phyloP scores from a whole-genome alignment of 2,113 vertebrate genomes.

The Spilogale gracilis region DNA sequence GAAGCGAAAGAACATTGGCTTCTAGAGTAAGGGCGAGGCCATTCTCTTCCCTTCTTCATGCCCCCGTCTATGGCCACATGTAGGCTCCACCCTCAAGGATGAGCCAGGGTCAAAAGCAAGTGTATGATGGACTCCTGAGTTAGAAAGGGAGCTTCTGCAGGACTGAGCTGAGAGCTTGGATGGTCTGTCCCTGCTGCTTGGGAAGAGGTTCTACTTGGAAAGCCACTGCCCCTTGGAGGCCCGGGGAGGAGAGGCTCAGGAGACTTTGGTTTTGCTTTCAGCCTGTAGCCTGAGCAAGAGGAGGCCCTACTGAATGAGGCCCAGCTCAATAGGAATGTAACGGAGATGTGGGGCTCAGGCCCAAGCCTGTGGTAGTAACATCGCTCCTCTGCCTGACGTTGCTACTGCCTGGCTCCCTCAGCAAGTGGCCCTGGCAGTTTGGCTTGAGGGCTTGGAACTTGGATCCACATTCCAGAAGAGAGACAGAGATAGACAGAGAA shows the following conservation, averaged over 20 bases:
- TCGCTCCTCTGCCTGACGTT: background rate
- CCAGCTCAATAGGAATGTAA: background rate
- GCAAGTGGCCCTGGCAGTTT: background rate
- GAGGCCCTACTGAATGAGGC: too few relatives aligned
- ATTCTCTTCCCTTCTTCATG: background rate
- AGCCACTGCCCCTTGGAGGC: background rate
- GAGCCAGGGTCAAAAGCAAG: background rate
- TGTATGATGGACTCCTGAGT: background rate
- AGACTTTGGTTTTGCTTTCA: background rate
- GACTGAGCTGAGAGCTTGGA: background rate
- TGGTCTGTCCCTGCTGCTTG: background rate
- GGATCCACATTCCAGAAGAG: background rate
- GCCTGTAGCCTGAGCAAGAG: background rate
- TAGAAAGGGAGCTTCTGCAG: background rate
- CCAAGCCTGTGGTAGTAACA: too few relatives aligned
- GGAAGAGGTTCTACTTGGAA: background rate
- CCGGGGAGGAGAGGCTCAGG: background rate
- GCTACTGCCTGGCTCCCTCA: fast-evolving
- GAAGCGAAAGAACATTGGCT: background rate
- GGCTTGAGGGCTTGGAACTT: background rate
- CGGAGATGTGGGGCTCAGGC: background rate
- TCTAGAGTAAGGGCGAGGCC: background rate
- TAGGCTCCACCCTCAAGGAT: background rate
- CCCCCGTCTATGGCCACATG: fast-evolving
- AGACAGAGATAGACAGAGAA: background rate